Conservation (phyloP, 30 jellyfish, hydroid and myxozoan species). For the Aurelia aurita region DNA sequence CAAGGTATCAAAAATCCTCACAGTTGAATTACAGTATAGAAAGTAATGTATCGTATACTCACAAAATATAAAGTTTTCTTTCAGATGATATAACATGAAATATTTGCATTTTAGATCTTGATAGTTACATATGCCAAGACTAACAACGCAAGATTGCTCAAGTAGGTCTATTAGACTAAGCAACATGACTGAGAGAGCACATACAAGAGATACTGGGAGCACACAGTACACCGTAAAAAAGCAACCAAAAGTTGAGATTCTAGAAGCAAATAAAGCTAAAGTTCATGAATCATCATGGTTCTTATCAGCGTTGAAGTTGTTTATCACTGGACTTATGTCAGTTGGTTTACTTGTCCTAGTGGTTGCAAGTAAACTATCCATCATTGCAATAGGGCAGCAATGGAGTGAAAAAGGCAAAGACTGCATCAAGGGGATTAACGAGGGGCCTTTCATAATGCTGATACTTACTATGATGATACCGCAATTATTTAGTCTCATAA, state of each 20-base stretch:
- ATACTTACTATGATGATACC: constrained; percentile 77
- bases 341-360: constrained; percentile 27
- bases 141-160: not conserved
- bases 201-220: not conserved
- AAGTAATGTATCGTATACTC: no score
- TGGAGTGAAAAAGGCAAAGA: constrained; percentile 1
- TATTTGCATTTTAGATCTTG: no score
- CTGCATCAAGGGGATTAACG: constrained; percentile 17
- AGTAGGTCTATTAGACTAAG: not conserved
- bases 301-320: constrained; percentile 48
- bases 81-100: no score
- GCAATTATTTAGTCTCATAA: constrained; percentile 50
- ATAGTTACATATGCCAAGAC: no score
- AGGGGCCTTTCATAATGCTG: constrained; percentile 71
- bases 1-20: no score
- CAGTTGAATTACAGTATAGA: no score
- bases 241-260: constrained; percentile 60
- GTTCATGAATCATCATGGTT: constrained; percentile 41
- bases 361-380: constrained; percentile 71
- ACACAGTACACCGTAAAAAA: constrained; percentile 39
- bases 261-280: constrained; percentile 37
- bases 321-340: constrained; percentile 55
- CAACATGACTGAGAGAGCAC: not conserved
- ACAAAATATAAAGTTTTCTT: no score
- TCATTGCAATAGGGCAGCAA: constrained; percentile 69